These are phyloP conservation scores for Troilus luridus DNA, from an alignment of 2,888 invertebrate genomes.

Conservation along the genomic window DNA sequence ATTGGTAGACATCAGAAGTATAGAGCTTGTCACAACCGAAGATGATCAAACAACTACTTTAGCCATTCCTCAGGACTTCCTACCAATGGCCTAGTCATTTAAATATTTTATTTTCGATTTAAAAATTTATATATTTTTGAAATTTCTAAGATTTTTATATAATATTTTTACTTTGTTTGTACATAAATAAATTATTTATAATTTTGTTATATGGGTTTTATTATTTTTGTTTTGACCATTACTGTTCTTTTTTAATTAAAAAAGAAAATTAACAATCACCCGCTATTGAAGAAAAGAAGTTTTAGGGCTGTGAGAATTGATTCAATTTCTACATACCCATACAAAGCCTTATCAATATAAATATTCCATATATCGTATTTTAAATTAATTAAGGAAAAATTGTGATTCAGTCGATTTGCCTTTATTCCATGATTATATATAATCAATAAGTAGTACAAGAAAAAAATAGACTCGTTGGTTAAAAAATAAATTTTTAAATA, in stretches of 20 bases:
- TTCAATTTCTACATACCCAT: no score
- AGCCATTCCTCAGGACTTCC: conserved; percentile 40
- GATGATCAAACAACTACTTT: conserved; percentile 28
- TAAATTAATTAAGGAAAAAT: no score
- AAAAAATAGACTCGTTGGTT: no score
- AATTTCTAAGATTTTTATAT: background rate
- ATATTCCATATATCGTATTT: no score
- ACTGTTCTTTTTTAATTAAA: background rate
- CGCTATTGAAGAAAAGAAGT: no score
- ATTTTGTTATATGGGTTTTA: background rate
- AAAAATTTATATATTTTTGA: background rate
- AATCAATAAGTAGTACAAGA: no score
- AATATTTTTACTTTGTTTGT: conserved; percentile 14
- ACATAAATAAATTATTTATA: background rate
- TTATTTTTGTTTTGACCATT: background rate
- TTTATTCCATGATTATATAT: no score
- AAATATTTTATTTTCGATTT: background rate
- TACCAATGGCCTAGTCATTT: conserved; percentile 31
- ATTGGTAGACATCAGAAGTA: conserved; percentile 6
- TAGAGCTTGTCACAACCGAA: conserved; percentile 45
- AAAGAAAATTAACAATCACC: no score
- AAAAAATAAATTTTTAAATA: no score
- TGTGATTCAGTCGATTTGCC: no score
- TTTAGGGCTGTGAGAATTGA: no score
- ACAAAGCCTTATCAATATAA: no score